A percentile compares a stretch with the other conserved stretches of the same genome.
These are phyloP conservation scores for Serinus canaria DNA, from an alignment of 2,113 vertebrate species.

Conservation along the genomic window DNA sequence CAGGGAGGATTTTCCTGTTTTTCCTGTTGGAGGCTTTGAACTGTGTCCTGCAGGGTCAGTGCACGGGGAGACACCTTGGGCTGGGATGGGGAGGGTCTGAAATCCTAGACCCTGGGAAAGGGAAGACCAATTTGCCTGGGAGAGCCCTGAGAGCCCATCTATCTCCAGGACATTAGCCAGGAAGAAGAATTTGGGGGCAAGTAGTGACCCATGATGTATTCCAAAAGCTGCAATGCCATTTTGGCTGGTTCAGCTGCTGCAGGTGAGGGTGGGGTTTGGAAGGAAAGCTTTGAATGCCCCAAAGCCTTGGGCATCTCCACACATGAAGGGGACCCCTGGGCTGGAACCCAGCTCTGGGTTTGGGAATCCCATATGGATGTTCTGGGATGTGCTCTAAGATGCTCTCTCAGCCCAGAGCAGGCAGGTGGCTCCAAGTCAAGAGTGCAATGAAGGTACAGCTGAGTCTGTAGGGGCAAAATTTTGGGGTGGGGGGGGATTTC, in stretches of 20 bases:
- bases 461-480: not conserved
- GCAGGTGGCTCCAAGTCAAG: not conserved
- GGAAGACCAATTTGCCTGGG: not conserved
- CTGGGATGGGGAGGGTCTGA: constrained; percentile 32
- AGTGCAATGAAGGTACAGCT: not conserved
- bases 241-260: not conserved
- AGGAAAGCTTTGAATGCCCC: not conserved
- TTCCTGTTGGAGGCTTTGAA: constrained; percentile 69
- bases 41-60: constrained; percentile 64
- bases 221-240: not conserved
- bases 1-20: constrained; percentile 63
- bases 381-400: not conserved
- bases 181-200: not conserved
- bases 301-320: not conserved
- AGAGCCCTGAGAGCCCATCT: not conserved
- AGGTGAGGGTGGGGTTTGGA: not conserved
- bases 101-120: constrained; percentile 60
- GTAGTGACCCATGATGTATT: not conserved
- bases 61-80: constrained; percentile 22
- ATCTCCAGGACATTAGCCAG: not conserved
- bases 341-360: not conserved
- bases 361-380: not conserved
- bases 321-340: not conserved
- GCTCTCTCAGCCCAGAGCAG: rapidly evolving
- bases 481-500: not conserved